phyloP scores from a whole-genome alignment of 35 echinoderm and acorn worm species.

The Apostichopus californicus region DNA sequence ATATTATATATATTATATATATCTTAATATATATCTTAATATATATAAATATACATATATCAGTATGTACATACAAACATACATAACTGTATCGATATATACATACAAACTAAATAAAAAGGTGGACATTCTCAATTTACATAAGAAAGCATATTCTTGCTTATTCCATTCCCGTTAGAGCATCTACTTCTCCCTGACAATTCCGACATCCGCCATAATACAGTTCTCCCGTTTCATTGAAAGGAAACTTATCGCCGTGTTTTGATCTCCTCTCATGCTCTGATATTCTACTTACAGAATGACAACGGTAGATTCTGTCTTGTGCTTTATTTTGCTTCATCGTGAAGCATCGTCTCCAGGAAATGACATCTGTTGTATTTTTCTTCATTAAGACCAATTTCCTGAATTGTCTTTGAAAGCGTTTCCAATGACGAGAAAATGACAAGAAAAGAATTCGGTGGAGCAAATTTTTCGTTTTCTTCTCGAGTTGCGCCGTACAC shows the following conservation, averaged over 20 bases:
- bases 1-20: too few species aligned
- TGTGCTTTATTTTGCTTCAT: not conserved
- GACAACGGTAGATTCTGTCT: not conserved
- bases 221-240: not conserved
- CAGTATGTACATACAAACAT: too few species aligned
- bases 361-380: not conserved
- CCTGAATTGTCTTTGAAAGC: too few species aligned
- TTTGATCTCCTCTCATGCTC: not conserved
- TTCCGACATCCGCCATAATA: not conserved
- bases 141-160: not conserved
- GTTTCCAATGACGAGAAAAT: not conserved
- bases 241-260: not conserved
- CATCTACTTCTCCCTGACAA: not conserved
- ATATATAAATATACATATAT: too few species aligned
- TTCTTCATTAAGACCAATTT: not conserved
- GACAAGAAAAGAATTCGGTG: not conserved
- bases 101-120: too few species aligned
- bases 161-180: too few species aligned
- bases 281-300: not conserved
- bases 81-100: too few species aligned
- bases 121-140: not conserved
- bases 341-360: not conserved
- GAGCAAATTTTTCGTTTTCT: conserved; percentile 18
- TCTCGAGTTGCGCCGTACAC: conserved; percentile 45
- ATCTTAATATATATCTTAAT: too few species aligned